phyloP scores from a whole-genome alignment of 2,888 invertebrate species.

The Tetragnatha montana region DNA sequence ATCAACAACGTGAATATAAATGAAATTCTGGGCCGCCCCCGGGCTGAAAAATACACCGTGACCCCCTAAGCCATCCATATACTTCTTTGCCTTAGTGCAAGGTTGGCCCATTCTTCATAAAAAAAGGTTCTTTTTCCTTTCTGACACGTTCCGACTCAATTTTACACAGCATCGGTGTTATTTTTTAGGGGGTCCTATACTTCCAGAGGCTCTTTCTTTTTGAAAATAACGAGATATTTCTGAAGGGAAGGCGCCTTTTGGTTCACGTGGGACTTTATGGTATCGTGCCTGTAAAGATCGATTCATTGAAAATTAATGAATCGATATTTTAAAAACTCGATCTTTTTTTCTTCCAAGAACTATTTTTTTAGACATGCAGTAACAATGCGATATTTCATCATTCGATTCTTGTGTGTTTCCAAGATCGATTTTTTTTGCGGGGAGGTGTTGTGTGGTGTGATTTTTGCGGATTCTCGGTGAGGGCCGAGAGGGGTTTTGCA shows the following conservation, averaged over 20 bases:
- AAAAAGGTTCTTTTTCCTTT: background rate
- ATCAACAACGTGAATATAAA: constrained; percentile 1
- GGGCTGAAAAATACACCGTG: background rate
- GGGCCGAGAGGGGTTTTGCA: too few species aligned
- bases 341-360: too few species aligned
- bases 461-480: too few species aligned
- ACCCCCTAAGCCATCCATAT: background rate
- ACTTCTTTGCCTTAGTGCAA: background rate
- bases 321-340: too few species aligned
- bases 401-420: too few species aligned
- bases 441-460: too few species aligned
- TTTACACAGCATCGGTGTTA: background rate
- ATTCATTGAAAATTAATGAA: too few species aligned
- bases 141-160: background rate
- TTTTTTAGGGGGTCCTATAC: background rate
- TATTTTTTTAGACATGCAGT: too few species aligned
- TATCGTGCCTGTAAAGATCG: too few species aligned
- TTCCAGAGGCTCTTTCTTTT: background rate
- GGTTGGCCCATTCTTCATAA: background rate
- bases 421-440: too few species aligned
- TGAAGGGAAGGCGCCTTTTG: background rate
- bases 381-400: too few species aligned
- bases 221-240: background rate
- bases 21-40: background rate
- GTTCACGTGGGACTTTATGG: too few species aligned